Base-by-base conservation (phyloP, 2,888 invertebrate genomes). In the Anoplius nigerrimus region DNA sequence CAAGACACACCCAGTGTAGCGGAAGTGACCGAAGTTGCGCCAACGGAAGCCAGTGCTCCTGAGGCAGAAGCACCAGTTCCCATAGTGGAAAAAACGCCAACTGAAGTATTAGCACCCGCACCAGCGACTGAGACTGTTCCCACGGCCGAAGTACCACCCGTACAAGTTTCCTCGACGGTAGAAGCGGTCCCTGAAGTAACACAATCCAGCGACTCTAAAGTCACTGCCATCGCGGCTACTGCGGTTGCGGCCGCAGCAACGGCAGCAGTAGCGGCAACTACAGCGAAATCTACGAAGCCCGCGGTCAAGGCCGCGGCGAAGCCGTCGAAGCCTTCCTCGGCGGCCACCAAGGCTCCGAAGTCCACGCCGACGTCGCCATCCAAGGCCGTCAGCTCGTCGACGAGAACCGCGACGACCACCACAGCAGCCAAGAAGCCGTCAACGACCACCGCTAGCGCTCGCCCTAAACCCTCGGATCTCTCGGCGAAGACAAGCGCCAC, bases 231-330 rank as follows among this genome's bases (percentile, higher is more conserved):
- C 15, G 82, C 84, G 21, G 84, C 82, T 20, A 83, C 84, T 15
- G 81, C 83, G 27, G 81, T 84, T 15, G 48, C 77, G 20, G 76
- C 78, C 24, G 69, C 79, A n/a, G 79, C 78, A 0, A 78, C 75
- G 24, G 79, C 79, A 46, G 76, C 78, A 45, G 87, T 83, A 27
- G 87, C 86, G 62, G 81, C 79, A 11, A 82, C 75, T 18, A 82
- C 84, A 16, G 82, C 83, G 15, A 84, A 85, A 18, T 82, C 83
- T 83, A 11, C 34, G 2, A 52, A 87, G 87, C 59, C 87, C 1
- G 80, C 82, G 67, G 72, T 81, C 6, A 79, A 80, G 48, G 16
- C 59, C 6, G 2, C 64, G 0, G 4, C 69, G 5, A 70, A 75
- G 52, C 1, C 69, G 11, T 53, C 63, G 16, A 78, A 83, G 55